Percentiles rank a stretch among this genome's conserved stretches.
Conservation (phyloP, 2,888 invertebrate genomes). For the Tuta absoluta region DNA sequence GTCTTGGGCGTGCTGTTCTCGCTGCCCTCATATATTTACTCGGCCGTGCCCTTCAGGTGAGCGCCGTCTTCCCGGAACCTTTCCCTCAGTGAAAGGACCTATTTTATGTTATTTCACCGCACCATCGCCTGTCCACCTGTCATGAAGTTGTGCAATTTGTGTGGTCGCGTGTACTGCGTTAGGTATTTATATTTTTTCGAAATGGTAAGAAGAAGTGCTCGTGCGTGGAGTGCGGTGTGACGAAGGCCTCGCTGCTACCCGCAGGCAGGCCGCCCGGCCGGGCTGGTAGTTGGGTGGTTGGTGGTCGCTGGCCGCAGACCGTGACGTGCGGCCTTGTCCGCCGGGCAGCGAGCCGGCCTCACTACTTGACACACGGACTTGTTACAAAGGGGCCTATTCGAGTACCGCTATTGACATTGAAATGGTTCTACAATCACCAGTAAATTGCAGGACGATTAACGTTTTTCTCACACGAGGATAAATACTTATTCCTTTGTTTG, state of each 20-base stretch:
- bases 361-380: conserved; percentile 5
- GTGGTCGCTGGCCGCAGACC: conserved; percentile 7
- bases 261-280: neutral
- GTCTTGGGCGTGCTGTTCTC: conserved; percentile 73
- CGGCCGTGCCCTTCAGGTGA: conserved; percentile 75
- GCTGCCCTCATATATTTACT: conserved; percentile 71
- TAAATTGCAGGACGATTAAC: neutral
- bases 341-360: neutral
- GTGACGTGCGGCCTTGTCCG: conserved; percentile 6
- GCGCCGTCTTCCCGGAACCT: conserved; percentile 33
- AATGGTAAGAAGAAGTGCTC: neutral
- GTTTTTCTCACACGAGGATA: neutral
- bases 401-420: neutral
- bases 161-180: conserved; percentile 10
- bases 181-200: conserved; percentile 10
- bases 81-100: neutral
- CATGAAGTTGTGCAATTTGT: conserved; percentile 16
- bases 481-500: neutral
- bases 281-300: neutral
- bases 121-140: conserved; percentile 20
- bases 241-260: neutral
- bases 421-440: neutral
- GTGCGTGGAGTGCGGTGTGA: neutral
- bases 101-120: conserved; percentile 1
- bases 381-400: neutral